Conservation (phyloP, 1,140 invertebrate genomes). For the Drosophila sechellia region DNA sequence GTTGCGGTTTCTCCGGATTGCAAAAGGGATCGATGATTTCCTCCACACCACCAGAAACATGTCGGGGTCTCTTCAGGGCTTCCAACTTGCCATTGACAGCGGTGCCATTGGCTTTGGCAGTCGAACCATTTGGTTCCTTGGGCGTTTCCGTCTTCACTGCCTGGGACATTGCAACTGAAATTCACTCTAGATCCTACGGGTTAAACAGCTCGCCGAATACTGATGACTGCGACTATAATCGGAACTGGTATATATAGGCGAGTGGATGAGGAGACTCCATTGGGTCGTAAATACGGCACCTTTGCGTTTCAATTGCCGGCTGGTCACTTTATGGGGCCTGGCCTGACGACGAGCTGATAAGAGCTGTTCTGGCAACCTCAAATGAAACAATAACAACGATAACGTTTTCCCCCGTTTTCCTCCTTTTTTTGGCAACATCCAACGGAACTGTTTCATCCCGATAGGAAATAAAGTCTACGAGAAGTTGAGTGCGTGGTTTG, state of each 20-base stretch:
- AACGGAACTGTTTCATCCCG: constrained; percentile 1
- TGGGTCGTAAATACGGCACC: constrained; percentile 68
- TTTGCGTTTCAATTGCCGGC: constrained; percentile 56
- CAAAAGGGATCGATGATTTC: constrained; percentile 85
- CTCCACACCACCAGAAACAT: constrained; percentile 52
- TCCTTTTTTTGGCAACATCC: constrained; percentile 39
- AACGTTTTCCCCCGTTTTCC: constrained; percentile 26
- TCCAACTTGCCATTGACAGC: constrained; percentile 16
- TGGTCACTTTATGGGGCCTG: constrained; percentile 62
- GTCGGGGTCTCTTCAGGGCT: constrained; percentile 11
- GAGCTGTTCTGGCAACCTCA: constrained; percentile 20
- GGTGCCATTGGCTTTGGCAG: constrained; percentile 15
- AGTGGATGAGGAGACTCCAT: constrained; percentile 43
- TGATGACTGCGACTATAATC: constrained; percentile 33
- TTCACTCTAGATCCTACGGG: constrained; percentile 5
- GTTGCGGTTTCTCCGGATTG: constrained; percentile 90
- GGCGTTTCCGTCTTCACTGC: constrained; percentile 36
- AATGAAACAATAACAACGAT: constrained; percentile 58
- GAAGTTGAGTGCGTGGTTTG: background rate
- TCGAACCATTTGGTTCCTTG: constrained; percentile 22
- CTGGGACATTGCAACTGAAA: constrained; percentile 43
- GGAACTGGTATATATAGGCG: constrained; percentile 54
- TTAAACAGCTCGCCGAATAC: constrained; percentile 39
- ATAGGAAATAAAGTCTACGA: constrained; percentile 14
- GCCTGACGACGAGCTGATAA: constrained; percentile 66